Conservation (phyloP, 2,113 vertebrate genomes). For the Tupaia chinensis region DNA sequence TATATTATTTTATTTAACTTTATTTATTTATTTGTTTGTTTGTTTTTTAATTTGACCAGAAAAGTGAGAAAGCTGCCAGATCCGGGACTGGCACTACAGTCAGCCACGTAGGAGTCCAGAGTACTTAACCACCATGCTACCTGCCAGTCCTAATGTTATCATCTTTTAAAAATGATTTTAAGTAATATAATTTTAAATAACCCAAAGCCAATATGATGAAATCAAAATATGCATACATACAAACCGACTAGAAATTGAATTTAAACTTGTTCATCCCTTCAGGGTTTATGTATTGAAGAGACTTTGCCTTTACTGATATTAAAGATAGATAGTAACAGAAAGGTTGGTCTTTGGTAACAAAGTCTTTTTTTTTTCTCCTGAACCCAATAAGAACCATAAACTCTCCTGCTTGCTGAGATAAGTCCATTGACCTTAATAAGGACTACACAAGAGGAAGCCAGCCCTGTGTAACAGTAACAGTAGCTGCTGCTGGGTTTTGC, state of each 20-base stretch:
- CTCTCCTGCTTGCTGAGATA: slow-evolving; percentile 3
- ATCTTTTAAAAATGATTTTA: slow-evolving; percentile 21
- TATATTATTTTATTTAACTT: too few species aligned
- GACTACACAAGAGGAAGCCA: not conserved
- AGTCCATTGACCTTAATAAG: not conserved
- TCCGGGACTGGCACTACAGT: too few species aligned
- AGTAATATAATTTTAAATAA: slow-evolving; percentile 44
- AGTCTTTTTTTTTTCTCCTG: not conserved
- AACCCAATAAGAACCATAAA: slow-evolving; percentile 12
- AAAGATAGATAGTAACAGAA: slow-evolving; percentile 26
- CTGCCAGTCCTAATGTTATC: not conserved
- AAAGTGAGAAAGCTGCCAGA: too few species aligned
- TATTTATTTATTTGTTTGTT: too few species aligned
- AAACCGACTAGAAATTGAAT: slow-evolving; percentile 33
- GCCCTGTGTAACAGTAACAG: not conserved
- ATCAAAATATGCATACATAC: not conserved
- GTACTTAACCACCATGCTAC: too few species aligned
- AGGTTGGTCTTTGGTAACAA: not conserved
- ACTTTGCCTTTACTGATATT: not conserved
- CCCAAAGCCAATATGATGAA: not conserved
- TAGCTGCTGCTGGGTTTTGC: not conserved
- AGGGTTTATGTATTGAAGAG: slow-evolving; percentile 53
- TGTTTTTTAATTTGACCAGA: too few species aligned
- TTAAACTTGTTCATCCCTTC: slow-evolving; percentile 27
- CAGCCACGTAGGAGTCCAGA: too few species aligned